phyloP scores from a whole-genome alignment of 1,140 invertebrate species.

The Eumeta japonica region DNA sequence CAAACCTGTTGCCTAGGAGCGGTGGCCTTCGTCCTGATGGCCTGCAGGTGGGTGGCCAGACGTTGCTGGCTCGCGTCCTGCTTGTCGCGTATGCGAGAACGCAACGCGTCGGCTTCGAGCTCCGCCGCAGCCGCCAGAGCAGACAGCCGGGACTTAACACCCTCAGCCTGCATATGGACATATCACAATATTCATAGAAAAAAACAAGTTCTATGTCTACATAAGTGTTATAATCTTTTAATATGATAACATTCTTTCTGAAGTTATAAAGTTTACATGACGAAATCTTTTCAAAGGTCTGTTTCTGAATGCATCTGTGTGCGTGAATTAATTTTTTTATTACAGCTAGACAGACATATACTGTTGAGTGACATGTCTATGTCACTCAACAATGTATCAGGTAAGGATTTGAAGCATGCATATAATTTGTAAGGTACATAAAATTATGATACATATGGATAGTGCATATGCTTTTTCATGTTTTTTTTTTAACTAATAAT shows the following conservation, averaged over 20 bases:
- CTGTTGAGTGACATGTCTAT: too few relatives aligned
- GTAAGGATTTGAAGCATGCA: too few relatives aligned
- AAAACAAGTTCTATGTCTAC: neutral
- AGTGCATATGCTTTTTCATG: too few relatives aligned
- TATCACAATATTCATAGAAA: conserved; percentile 4
- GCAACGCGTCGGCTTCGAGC: conserved; percentile 80
- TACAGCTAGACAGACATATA: too few relatives aligned
- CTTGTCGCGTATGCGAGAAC: conserved; percentile 87
- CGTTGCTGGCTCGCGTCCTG: conserved; percentile 61
- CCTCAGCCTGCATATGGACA: conserved; percentile 41
- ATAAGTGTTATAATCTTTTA: too few relatives aligned
- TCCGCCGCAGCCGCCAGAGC: conserved; percentile 84
- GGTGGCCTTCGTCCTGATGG: conserved; percentile 39
- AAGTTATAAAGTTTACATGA: neutral
- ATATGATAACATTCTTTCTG: neutral
- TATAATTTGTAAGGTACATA: too few relatives aligned
- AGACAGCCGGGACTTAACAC: conserved; percentile 67
- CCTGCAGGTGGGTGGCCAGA: conserved; percentile 34
- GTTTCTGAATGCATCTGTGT: too few relatives aligned
- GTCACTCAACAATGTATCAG: too few relatives aligned
- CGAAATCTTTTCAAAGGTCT: neutral
- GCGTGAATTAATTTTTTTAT: too few relatives aligned
- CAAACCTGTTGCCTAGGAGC: conserved; percentile 30
- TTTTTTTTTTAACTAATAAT: too few relatives aligned
- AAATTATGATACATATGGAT: too few relatives aligned